Base-by-base conservation (phyloP, 2,113 vertebrate species). In the rabbit (Oryctolagus cuniculus) region DNA sequence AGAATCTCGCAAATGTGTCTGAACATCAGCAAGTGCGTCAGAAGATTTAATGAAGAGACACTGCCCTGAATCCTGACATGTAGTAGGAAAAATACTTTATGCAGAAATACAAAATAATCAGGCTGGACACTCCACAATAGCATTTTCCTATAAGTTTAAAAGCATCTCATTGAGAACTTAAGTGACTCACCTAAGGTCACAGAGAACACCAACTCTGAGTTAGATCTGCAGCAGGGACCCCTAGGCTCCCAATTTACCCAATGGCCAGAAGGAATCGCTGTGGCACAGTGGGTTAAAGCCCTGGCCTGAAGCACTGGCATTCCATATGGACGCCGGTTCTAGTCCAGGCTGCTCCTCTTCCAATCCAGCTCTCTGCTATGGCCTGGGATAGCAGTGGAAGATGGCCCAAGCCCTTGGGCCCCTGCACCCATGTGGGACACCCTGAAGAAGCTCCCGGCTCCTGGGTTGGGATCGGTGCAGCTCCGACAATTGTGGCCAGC, bases 141-240 rank as follows among this genome's bases (percentile, higher is more conserved):
- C 7, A 75, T 61, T 85, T 74, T 31, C 25, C 38, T 70, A 38
- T 67, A 88, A 88, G 49, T 22, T 69, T 55, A 93, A 90, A 90
- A 91, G 64, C 10, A 77, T 6, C 7, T 44, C 44, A 44, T 44
- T 44, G 31, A 94, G 64, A 94, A 63, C 87, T 78, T 69, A 80
- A 75, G 29, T 96, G 95, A 96, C 94, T 97, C 96, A 96, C 29
- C n/a, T 85, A 38, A 95, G 85, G 61, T 96, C 93, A 94, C 15
- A 53, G 34, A 94, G 84, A 94, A 89, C 69, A 85, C 27, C 58
- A 93, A 2, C 75, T 87, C 89, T 94, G 66, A 96, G 85, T 44
- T 79, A 19, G 63, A 22, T 51, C 31, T 55, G 27, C 36, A 85
- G 15, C n/a, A 61, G 5, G 34, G 34, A 86, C 31, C 86, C 15